phyloP scores from a whole-genome alignment of 2,113 vertebrate species.

The Pogonocichla stellata region DNA sequence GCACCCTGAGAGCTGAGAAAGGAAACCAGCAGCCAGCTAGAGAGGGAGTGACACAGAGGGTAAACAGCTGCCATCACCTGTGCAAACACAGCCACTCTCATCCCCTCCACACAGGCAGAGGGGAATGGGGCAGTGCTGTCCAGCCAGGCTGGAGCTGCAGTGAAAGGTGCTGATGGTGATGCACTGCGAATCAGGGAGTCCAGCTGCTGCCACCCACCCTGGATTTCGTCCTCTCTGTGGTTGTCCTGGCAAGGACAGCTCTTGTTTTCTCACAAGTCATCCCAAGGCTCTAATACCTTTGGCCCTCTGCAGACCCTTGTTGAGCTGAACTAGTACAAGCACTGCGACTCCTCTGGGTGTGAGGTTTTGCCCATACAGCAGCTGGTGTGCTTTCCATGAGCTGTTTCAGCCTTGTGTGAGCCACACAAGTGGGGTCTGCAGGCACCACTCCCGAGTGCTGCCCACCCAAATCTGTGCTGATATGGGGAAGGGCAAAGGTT shows the following conservation, averaged over 20 bases:
- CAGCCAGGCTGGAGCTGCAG: fast-evolving
- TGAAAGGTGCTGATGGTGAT: fast-evolving
- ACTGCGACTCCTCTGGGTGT: fast-evolving
- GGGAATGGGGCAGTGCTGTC: neutral
- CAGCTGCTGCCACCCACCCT: fast-evolving
- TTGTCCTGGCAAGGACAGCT: neutral
- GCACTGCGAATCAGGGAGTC: neutral
- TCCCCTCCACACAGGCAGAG: neutral
- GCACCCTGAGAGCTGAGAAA: neutral
- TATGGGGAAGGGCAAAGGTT: neutral
- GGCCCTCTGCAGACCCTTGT: neutral
- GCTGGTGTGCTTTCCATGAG: neutral
- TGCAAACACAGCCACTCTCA: neutral
- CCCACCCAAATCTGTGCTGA: fast-evolving
- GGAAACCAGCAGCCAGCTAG: neutral
- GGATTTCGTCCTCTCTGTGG: neutral
- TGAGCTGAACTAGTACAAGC: neutral
- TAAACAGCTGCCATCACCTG: neutral
- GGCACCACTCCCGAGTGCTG: neutral
- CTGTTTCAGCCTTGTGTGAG: neutral
- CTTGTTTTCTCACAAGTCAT: neutral
- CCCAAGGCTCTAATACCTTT: neutral
- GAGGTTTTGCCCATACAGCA: neutral
- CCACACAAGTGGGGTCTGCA: fast-evolving
- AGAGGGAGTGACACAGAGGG: neutral